Evolutionary conservation across 2,113 vertebrate species (phyloP).

Genomic region (Garra rufa): DNA sequence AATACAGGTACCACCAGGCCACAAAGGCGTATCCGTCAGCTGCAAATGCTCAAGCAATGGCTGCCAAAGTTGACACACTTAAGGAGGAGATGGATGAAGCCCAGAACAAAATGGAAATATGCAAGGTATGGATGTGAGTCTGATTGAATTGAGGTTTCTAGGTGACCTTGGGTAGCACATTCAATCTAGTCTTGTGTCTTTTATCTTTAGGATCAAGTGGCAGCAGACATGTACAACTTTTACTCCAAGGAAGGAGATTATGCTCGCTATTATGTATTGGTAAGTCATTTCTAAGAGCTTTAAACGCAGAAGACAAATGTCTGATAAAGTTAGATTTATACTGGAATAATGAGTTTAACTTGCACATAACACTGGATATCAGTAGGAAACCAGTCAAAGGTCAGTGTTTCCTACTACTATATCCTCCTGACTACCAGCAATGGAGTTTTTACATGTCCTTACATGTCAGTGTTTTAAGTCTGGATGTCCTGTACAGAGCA

Average conservation of each 20-base stretch:
- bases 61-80: conserved; percentile 89
- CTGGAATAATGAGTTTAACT: background rate
- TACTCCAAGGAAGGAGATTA: conserved; percentile 95
- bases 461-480: too few species aligned
- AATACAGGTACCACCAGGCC: conserved; percentile 86
- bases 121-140: conserved; percentile 70
- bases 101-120: conserved; percentile 93
- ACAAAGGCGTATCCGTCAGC: conserved; percentile 81
- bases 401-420: too few species aligned
- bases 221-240: conserved; percentile 95
- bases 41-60: conserved; percentile 86
- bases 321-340: background rate
- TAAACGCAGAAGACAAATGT: background rate
- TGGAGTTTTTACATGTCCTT: too few species aligned
- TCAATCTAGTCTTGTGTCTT: background rate
- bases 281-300: conserved; percentile 69
- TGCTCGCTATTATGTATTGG: conserved; percentile 87
- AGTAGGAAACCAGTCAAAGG: background rate
- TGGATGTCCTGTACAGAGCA: too few species aligned
- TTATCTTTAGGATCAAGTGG: conserved; percentile 88
- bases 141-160: background rate
- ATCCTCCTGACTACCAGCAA: too few species aligned
- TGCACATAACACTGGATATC: background rate
- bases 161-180: background rate
- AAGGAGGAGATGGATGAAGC: conserved; percentile 99